These are phyloP conservation scores for Microcebus tavaratra DNA, from an alignment of 2,113 vertebrate genomes.

Conservation along the genomic window DNA sequence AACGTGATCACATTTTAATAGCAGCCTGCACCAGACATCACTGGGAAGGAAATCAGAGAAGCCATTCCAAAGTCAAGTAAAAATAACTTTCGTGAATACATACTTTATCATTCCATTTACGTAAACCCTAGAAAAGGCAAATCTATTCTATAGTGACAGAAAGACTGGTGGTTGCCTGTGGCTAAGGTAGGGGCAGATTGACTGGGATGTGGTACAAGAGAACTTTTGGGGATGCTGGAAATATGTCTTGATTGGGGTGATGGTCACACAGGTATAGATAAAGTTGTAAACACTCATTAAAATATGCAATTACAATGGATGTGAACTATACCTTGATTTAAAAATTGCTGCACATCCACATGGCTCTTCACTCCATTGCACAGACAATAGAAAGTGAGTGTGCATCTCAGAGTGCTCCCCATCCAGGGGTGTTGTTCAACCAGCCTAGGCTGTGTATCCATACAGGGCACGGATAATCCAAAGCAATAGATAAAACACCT, in stretches of 20 bases:
- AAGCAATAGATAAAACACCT: background rate
- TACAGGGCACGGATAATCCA: background rate
- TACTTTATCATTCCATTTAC: slow-evolving; percentile 39
- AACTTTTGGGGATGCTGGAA: background rate
- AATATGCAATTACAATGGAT: background rate
- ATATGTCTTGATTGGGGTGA: background rate
- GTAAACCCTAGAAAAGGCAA: slow-evolving; percentile 49
- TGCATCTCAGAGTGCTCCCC: background rate
- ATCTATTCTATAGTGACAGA: slow-evolving; percentile 44
- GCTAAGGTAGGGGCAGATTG: background rate
- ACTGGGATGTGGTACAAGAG: background rate
- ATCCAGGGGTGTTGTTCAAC: background rate
- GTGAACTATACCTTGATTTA: background rate
- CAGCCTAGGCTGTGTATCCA: background rate
- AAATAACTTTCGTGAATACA: slow-evolving; percentile 62
- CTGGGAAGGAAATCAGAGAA: slow-evolving; percentile 64
- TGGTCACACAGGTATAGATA: background rate
- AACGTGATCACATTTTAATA: slow-evolving; percentile 70
- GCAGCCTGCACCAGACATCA: slow-evolving; percentile 62
- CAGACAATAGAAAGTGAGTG: background rate
- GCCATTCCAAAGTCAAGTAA: slow-evolving; percentile 67
- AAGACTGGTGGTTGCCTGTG: slow-evolving; percentile 17
- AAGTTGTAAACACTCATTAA: background rate
- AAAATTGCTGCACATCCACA: background rate
- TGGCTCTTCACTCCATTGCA: background rate